These are phyloP conservation scores for Halcyon senegalensis DNA, from an alignment of 2,113 vertebrate species.

Conservation along the genomic window DNA sequence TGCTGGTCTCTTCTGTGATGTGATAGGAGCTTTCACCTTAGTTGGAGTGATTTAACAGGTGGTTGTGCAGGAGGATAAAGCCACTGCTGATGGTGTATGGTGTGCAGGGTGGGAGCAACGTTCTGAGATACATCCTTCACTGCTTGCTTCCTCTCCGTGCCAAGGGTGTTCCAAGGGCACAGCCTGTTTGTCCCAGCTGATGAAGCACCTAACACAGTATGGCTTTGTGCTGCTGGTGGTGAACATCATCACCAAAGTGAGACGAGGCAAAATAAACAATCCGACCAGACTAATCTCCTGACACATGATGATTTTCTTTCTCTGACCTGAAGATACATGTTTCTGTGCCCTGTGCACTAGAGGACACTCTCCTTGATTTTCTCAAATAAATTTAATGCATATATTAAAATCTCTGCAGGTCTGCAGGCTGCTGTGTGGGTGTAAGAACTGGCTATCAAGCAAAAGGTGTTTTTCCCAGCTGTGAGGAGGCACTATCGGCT, in stretches of 20 bases:
- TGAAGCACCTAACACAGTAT: not conserved
- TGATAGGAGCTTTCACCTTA: not conserved
- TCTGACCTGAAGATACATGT: not conserved
- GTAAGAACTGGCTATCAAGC: not conserved
- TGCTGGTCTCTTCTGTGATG: not conserved
- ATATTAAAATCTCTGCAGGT: not conserved
- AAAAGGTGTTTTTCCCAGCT: not conserved
- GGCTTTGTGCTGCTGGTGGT: not conserved
- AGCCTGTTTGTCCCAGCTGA: too few relatives aligned
- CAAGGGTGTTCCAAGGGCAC: not conserved
- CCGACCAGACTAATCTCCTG: not conserved
- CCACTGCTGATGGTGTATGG: rapidly evolving
- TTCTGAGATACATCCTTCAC: rapidly evolving
- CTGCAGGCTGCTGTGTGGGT: not conserved
- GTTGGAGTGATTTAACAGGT: not conserved
- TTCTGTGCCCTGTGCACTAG: not conserved
- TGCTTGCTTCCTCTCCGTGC: rapidly evolving
- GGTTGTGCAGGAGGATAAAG: not conserved
- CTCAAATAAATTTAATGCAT: not conserved
- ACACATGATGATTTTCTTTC: not conserved
- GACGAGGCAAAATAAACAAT: rapidly evolving
- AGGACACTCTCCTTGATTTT: not conserved
- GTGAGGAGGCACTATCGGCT: not conserved
- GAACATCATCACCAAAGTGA: rapidly evolving
- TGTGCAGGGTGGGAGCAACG: rapidly evolving